Evolutionary conservation across 2,113 vertebrate species (phyloP), one percentile per base, ranked within the genome.

Genomic region (Dipodomys stephensi): DNA sequence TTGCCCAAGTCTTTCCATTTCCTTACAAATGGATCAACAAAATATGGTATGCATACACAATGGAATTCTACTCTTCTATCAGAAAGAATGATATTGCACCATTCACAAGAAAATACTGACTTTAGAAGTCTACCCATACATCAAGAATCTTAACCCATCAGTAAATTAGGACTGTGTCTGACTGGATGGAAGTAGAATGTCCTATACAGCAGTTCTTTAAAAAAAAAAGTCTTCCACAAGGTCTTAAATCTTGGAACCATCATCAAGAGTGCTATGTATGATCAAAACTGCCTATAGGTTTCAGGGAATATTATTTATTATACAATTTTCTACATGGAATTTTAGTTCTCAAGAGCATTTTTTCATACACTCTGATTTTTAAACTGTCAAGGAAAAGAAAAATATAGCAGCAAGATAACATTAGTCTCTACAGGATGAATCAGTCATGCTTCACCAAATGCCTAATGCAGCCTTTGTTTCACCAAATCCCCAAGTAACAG

Each of bases 291-390:
- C 44, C 44, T 44, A 32, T 39, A 53, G n/a, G 16, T 71, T 90
- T 65, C 39, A 96, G 84, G 57, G 64, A 39, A 81, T 92, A 87
- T 95, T 97, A 96, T 98, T 97, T 97, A 97, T 91, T 90, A 57
- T 85, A 95, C 90, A 72, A 96, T 93, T 95, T 94, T 97, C 77
- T 93, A 87, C 95, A 96, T 91, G 89, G 72, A 88, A 95, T 95
- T 97, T 95, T 83, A 96, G 12, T 96, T 96, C 79, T 95, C n/a
- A 85, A 60, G 60, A 89, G 91, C 82, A 90, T 77, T 95, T 28
- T 74, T 94, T 64, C 84, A 89, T 81, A 83, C 77, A 94, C 60
- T 97, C 69, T 96, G 64, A 87, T 97, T 97, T 96, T 77, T 53
- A 95, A 85, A 96, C 95, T 92, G 73, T 96, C 80, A 92, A 44